Conservation (phyloP, 1,140 invertebrate genomes). For the Linepithema humile region DNA sequence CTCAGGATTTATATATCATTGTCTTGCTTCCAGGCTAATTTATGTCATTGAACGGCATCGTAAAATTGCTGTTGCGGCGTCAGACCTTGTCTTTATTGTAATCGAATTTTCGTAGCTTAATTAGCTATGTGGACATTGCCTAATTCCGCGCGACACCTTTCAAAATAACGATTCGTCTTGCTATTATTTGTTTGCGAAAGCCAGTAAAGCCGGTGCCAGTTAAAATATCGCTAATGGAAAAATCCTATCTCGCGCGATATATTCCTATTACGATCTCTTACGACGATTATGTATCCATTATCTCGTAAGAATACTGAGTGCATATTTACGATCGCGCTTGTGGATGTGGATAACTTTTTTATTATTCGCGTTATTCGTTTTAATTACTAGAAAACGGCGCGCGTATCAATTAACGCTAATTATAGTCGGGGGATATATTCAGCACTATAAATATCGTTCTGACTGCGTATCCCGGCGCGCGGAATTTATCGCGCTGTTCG, state of each 20-base stretch:
- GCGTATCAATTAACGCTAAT: slow-evolving; percentile 26
- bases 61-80: not conserved
- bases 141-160: slow-evolving; percentile 1
- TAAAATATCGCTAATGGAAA: not conserved
- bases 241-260: slow-evolving; percentile 2
- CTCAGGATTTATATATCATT: not conserved
- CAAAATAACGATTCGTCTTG: not conserved
- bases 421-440: not conserved
- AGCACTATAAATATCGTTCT: not conserved
- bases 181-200: not conserved
- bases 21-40: not conserved
- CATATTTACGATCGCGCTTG: slow-evolving; percentile 9
- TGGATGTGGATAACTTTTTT: slow-evolving; percentile 14
- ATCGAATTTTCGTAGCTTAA: not conserved
- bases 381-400: slow-evolving; percentile 24
- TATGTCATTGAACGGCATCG: not conserved
- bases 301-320: not conserved
- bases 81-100: not conserved
- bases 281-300: slow-evolving; percentile 18
- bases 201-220: not conserved
- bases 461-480: not conserved
- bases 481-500: not conserved
- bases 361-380: not conserved
- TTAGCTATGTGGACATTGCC: not conserved
- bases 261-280: not conserved